Evolutionary conservation across 2,113 vertebrate genomes (phyloP).

Genomic region (Notiomystis cincta): DNA sequence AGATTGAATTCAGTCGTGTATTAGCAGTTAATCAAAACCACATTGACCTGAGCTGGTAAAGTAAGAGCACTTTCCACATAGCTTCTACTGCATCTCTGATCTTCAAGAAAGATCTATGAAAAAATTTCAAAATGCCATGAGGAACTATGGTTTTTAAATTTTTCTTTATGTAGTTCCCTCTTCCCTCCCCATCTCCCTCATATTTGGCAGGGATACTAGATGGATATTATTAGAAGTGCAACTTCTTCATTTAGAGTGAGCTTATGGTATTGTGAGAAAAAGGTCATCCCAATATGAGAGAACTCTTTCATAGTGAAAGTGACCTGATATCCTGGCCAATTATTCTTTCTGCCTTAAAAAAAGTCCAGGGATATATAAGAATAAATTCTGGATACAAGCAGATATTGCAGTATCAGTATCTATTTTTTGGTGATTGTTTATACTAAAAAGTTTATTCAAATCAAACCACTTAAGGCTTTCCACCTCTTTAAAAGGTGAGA

Average conservation of each 20-base stretch:
- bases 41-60: neutral
- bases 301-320: neutral
- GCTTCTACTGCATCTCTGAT: neutral
- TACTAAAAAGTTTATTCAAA: neutral
- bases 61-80: neutral
- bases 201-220: neutral
- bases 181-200: rapidly evolving
- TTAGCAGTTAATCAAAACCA: neutral
- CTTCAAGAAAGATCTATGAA: neutral
- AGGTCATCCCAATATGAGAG: neutral
- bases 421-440: neutral
- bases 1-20: neutral
- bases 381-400: neutral
- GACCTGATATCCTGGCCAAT: neutral
- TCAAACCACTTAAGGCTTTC: neutral
- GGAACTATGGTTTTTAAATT: rapidly evolving
- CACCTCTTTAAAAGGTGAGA: neutral
- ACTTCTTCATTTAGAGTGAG: neutral
- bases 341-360: neutral
- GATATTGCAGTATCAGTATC: neutral
- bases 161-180: neutral
- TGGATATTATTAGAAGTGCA: neutral
- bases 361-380: neutral
- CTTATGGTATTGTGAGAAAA: neutral
- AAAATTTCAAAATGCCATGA: neutral